Evolutionary conservation across 2,888 invertebrate species (phyloP), one percentile per base, ranked within the genome.

Genomic region (Crossocerus cetratus): DNA sequence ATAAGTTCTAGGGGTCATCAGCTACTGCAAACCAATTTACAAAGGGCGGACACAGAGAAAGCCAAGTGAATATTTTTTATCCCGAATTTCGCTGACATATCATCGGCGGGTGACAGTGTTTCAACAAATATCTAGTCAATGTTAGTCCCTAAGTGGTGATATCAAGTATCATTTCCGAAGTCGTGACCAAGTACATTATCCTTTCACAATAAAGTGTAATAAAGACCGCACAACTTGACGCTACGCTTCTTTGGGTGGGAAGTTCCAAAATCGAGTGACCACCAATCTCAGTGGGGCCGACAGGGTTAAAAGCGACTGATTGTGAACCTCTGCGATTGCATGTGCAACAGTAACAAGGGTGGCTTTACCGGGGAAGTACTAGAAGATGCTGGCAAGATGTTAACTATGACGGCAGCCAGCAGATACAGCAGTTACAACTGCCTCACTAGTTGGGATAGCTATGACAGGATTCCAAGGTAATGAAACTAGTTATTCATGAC

Each of bases 401-500:
- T 83, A 86, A 85, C 86, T 81, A 94, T 94, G 94, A 93, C 94
- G 84, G 90, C 92, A 86, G 94, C 95, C 84, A 96, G 95, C 92
- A 94, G 96, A 92, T 96, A 96, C 92, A 96, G 95, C 91, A 96
- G 96, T 74, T 96, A 96, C 91, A 96, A 96, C 91, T 96, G 96
- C 91, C 93, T 96, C 88, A 95, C 95, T 77, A 95, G 96, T 90
- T 96, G 96, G 96, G 96, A 96, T 92, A 96, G 96, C 91, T 97
- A 96, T 91, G 97, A 97, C 90, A 94, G 93, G 90, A 96, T 97
- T 91, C 96, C 97, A 85, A 96, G 96, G 97, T 96, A 94, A 22
- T 60, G 32, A 23, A 66, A n/a, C 4, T 57, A 16, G 57, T 69
- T 74, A 49, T 16, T 49, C 14, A 16, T 16, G n/a, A n/a, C 32